Conservation (phyloP, 2,113 vertebrate genomes). For the Osmerus eperlanus region DNA sequence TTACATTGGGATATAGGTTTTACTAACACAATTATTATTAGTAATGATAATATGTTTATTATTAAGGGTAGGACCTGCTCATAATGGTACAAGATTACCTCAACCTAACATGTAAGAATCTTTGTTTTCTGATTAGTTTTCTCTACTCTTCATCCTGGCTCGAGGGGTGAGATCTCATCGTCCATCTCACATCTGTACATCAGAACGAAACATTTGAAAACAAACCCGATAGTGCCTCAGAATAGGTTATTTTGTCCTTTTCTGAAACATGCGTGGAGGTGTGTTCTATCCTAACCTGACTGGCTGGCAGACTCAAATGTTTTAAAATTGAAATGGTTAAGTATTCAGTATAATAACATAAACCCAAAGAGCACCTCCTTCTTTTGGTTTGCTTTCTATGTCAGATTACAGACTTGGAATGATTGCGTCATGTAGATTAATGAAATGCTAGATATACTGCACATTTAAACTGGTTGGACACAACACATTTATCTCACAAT, state of each 20-base stretch:
- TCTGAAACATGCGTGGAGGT: neutral
- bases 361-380: constrained; percentile 8
- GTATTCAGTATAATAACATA: neutral
- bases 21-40: no score
- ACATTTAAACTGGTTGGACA: no score
- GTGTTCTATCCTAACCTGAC: constrained; percentile 4
- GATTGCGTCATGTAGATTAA: neutral
- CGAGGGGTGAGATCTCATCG: no score
- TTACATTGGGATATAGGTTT: no score
- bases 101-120: no score
- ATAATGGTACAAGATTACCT: no score
- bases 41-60: no score
- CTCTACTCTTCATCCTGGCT: no score
- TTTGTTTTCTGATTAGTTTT: no score
- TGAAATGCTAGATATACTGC: neutral
- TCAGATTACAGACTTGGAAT: neutral
- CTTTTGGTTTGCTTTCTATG: constrained; percentile 3
- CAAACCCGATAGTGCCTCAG: constrained; percentile 56
- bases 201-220: constrained; percentile 11
- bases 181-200: neutral
- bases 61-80: no score
- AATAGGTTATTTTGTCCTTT: constrained; percentile 18
- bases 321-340: neutral
- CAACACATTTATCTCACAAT: no score
- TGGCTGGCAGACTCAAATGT: constrained; percentile 5